phyloP scores from a whole-genome alignment of 2,888 invertebrate species.

The Congeria kusceri region DNA sequence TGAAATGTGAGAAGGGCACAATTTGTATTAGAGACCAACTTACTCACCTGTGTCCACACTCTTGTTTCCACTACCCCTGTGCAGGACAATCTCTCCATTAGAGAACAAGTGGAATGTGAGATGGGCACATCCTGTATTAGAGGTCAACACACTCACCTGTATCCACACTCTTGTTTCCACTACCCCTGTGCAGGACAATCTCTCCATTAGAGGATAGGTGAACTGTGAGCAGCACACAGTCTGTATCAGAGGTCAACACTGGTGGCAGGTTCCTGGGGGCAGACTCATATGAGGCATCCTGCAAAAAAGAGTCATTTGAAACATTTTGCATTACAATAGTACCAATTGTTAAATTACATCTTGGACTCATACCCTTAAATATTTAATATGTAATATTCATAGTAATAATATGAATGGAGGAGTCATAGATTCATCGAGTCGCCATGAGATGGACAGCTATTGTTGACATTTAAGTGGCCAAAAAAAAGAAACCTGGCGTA shows the following conservation, averaged over 20 bases:
- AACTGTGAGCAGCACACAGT: conserved; percentile 77
- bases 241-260: conserved; percentile 69
- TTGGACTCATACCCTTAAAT: no score
- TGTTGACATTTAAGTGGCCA: no score
- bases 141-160: conserved; percentile 71
- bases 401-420: no score
- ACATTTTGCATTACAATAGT: no score
- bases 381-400: no score
- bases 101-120: conserved; percentile 79
- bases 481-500: no score
- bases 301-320: conserved; percentile 30
- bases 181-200: conserved; percentile 78
- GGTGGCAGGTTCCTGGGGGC: conserved; percentile 75
- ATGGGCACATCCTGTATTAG: no score
- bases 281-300: conserved; percentile 83
- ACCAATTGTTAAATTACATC: no score
- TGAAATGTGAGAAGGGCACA: no score
- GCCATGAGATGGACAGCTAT: no score
- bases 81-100: conserved; percentile 80
- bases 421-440: no score
- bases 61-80: conserved; percentile 74
- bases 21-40: no score
- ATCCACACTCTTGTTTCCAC: conserved; percentile 78
- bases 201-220: conserved; percentile 81
- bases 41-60: conserved; percentile 80